Conservation (phyloP, 2,888 invertebrate genomes). For the Apotomis betuletana region DNA sequence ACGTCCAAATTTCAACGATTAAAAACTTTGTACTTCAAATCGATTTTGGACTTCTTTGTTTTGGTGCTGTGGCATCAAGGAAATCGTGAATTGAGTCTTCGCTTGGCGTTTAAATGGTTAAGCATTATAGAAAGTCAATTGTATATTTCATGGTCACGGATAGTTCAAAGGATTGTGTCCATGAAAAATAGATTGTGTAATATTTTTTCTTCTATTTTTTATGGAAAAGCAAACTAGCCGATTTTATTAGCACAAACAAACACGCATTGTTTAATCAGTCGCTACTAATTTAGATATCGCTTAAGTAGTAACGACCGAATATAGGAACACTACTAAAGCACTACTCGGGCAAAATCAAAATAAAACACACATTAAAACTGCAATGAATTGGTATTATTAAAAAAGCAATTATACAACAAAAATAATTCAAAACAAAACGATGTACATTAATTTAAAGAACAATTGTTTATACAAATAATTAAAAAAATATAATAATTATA, state of each 20-base stretch:
- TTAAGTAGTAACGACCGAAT: constrained; percentile 60
- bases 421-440: constrained; percentile 90
- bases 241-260: constrained; percentile 78
- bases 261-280: constrained; percentile 57
- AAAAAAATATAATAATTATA: constrained; percentile 86
- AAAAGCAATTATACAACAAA: constrained; percentile 90
- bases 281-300: constrained; percentile 58
- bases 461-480: constrained; percentile 88
- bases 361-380: constrained; percentile 87
- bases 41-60: no score
- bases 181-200: no score
- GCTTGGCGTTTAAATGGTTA: no score
- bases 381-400: constrained; percentile 89
- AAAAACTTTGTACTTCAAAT: no score
- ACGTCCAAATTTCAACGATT: no score
- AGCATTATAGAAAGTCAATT: no score
- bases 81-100: no score
- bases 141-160: no score
- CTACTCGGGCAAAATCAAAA: constrained; percentile 68
- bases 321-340: constrained; percentile 71
- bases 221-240: constrained; percentile 41
- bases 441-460: constrained; percentile 90
- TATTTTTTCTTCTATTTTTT: constrained; percentile 27
- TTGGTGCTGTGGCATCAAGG: no score
- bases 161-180: no score